Conservation (phyloP, 2,797 vertebrate genomes). For the Notolabrus celidotus region DNA sequence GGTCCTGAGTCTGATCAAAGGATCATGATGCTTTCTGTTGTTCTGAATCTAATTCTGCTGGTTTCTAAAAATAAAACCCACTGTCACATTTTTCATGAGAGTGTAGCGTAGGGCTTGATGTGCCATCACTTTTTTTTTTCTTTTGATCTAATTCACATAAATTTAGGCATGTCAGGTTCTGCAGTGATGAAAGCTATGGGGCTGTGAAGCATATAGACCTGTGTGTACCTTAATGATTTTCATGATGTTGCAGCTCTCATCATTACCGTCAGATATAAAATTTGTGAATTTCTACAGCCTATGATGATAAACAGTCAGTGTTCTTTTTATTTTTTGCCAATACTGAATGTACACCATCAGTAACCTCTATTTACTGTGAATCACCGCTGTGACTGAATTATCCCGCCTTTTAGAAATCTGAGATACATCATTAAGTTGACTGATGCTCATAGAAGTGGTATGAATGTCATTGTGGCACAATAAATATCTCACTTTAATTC, state of each 20-base stretch:
- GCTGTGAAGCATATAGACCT: slow-evolving; percentile 1
- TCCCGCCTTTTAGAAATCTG: slow-evolving; percentile 1
- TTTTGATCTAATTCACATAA: slow-evolving; percentile 7
- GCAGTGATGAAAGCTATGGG: slow-evolving; percentile 1
- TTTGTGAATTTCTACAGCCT: slow-evolving; percentile 7
- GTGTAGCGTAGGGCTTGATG: slow-evolving; percentile 1
- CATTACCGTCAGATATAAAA: background rate
- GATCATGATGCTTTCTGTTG: slow-evolving; percentile 11
- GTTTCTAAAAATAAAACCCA: slow-evolving; percentile 3
- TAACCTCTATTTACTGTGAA: slow-evolving; percentile 33
- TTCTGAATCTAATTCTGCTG: slow-evolving; percentile 4
- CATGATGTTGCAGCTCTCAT: background rate
- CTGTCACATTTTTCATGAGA: background rate
- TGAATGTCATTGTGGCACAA: slow-evolving; percentile 1
- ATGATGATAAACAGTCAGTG: background rate
- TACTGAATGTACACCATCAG: slow-evolving; percentile 56
- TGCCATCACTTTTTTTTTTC: background rate
- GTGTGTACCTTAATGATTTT: slow-evolving; percentile 10
- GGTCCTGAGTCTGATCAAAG: slow-evolving; percentile 35
- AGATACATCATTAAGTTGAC: slow-evolving; percentile 24
- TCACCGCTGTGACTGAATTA: slow-evolving; percentile 10
- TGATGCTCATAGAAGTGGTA: slow-evolving; percentile 14
- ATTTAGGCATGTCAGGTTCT: background rate
- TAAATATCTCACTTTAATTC: slow-evolving; percentile 9
- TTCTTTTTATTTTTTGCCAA: slow-evolving; percentile 14